Base-by-base conservation (phyloP, 2,113 vertebrate genomes). In the Oreocharis arfaki region DNA sequence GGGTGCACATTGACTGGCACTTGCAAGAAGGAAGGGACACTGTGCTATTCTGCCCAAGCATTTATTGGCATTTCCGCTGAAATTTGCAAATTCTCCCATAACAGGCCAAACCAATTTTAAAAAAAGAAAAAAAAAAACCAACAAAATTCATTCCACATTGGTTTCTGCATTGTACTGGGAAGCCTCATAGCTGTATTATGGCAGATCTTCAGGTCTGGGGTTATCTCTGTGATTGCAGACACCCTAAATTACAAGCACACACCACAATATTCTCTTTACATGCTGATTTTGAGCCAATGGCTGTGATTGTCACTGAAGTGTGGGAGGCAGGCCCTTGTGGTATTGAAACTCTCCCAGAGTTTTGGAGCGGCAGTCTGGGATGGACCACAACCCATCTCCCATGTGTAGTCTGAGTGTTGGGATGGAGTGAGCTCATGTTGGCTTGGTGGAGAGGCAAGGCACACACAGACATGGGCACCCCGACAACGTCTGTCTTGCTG, bases 401-500 rank as follows among this genome's bases (percentile, higher is more conserved):
- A 5, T 26, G 7, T 42, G 35, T 23, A 16, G 26, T 37, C 27
- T 30, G 3, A 27, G 13, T 50, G 7, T 28, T 79, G 61, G 35
- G 28, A 24, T 53, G 13, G 46, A 63, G 12, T 18, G 11, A 77
- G 23, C 15, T 90, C 4, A 8, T 8, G 5, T 2, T 35, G 35
- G 11, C 3, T 0, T 35, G 42, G 18, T 42, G 10, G 27, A 74
- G 55, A 6, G 37, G 4, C 27, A 61, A 1, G 26, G 22, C 53
- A 69, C 27, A 3, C 32, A 49, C 21, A 47, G n/a, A 20, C 41
- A 10, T 14, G 16, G 47, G 13, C 64, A 75, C 23, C 13, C 21
- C 59, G 22, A 9, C 18, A n/a, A 0, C 0, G 0, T 42, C n/a
- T 33, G 8, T 41, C 67, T 78, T 57, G 30, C 37, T 28, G 59